Conservation (phyloP, 2,797 vertebrate genomes). For the Leucoraja ocellata region DNA sequence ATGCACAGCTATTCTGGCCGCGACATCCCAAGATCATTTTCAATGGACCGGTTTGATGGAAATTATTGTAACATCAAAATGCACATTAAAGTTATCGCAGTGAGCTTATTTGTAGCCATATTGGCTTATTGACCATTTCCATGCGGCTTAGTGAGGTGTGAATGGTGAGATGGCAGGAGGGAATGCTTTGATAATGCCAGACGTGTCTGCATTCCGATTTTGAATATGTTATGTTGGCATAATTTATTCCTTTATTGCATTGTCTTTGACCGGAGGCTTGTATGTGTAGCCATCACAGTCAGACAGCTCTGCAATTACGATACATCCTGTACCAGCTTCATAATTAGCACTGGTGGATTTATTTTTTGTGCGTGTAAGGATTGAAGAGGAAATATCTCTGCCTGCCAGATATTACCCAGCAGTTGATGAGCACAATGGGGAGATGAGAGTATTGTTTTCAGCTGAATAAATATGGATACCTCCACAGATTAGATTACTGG, state of each 20-base stretch:
- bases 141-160: constrained; percentile 52
- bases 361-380: neutral
- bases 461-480: constrained; percentile 25
- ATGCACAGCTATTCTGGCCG: neutral
- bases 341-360: constrained; percentile 44
- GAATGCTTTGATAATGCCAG: constrained; percentile 42
- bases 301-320: constrained; percentile 48
- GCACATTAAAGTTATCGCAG: constrained; percentile 53
- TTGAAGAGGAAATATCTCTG: constrained; percentile 30
- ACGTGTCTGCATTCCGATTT: constrained; percentile 43
- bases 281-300: constrained; percentile 44
- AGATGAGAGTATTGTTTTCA: constrained; percentile 26
- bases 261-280: constrained; percentile 43
- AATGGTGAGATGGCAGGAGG: constrained; percentile 52
- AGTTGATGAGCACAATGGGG: constrained; percentile 7
- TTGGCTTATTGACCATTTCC: constrained; percentile 49
- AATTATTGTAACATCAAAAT: constrained; percentile 59
- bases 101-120: constrained; percentile 51
- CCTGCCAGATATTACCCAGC: constrained; percentile 23
- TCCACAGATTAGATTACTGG: constrained; percentile 31
- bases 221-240: constrained; percentile 45
- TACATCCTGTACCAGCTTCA: constrained; percentile 48
- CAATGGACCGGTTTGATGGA: constrained; percentile 49
- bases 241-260: constrained; percentile 55
- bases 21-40: constrained; percentile 54